A percentile compares a stretch with the other conserved stretches of the same genome.
Evolutionary conservation across 2,888 invertebrate species (phyloP).

Genomic region (Apamea crenata): DNA sequence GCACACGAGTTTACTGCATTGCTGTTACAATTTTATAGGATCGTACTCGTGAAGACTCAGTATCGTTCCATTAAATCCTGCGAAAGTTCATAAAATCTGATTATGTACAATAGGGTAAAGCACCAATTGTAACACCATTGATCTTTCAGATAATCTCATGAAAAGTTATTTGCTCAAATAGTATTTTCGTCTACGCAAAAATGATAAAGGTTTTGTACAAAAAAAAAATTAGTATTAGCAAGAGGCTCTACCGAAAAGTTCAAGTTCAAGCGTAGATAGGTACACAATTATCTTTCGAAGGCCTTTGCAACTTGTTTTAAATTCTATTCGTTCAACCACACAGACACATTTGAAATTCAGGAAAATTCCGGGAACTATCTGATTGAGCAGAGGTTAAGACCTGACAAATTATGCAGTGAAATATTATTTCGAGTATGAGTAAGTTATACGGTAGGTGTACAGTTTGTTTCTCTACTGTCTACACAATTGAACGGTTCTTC

Average conservation of each 20-base stretch:
- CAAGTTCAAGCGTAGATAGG: not conserved
- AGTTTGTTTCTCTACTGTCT: not conserved
- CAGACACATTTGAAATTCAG: slow-evolving; percentile 8
- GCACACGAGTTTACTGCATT: slow-evolving; percentile 9
- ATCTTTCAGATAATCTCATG: not conserved
- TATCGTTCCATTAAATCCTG: not conserved
- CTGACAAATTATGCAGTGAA: not conserved
- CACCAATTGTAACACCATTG: not conserved
- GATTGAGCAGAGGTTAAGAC: not conserved
- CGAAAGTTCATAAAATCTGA: not conserved
- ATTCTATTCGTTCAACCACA: slow-evolving; percentile 6
- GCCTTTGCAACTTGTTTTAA: not conserved
- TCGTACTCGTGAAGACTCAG: not conserved
- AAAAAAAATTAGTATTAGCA: not conserved
- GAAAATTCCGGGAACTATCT: slow-evolving; percentile 21
- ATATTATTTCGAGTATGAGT: not conserved
- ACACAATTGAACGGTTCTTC: not conserved
- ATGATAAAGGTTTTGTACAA: too few species aligned
- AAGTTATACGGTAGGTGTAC: not conserved
- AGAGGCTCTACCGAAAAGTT: not conserved
- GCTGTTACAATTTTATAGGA: not conserved
- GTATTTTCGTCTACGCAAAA: not conserved
- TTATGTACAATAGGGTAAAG: not conserved
- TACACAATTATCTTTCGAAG: not conserved
- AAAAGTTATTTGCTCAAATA: not conserved